A percentile compares a stretch with the other conserved stretches of the same genome.
These are phyloP conservation scores for Leptinotarsa rubiginosa DNA, from an alignment of 2,888 invertebrate species.

Conservation along the genomic window DNA sequence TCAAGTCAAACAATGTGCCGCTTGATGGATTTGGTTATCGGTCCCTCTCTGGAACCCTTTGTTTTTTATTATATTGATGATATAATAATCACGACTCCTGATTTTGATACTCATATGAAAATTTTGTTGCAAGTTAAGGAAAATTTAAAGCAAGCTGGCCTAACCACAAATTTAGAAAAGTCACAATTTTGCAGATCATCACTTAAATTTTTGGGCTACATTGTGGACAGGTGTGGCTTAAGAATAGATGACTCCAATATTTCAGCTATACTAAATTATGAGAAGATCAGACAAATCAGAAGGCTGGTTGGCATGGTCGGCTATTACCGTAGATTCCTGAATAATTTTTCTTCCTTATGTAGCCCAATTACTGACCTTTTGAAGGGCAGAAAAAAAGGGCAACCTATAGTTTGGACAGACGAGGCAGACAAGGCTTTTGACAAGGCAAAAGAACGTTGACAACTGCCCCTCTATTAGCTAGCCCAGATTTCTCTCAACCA, in stretches of 20 bases:
- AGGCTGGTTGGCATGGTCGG: constrained; percentile 26
- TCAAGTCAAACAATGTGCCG: constrained; percentile 19
- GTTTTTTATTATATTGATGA: too few species aligned
- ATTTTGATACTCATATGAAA: too few species aligned
- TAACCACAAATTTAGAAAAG: constrained; percentile 26
- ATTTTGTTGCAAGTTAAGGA: too few species aligned
- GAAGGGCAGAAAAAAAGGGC: constrained; percentile 41
- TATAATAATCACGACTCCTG: too few species aligned
- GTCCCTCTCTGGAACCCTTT: constrained; percentile 27
- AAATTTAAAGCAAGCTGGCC: too few species aligned
- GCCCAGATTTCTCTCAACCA: constrained; percentile 40
- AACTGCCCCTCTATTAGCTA: constrained; percentile 44
- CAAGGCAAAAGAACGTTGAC: constrained; percentile 38
- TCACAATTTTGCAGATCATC: constrained; percentile 33
- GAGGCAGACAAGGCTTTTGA: constrained; percentile 38
- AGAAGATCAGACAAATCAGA: constrained; percentile 27
- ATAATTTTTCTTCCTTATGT: constrained; percentile 33
- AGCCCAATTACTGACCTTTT: constrained; percentile 35
- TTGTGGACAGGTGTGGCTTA: constrained; percentile 23
- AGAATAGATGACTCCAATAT: constrained; percentile 29
- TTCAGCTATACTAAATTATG: constrained; percentile 25
- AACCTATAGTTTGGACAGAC: constrained; percentile 39
- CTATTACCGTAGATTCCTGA: constrained; percentile 35
- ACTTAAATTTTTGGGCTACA: constrained; percentile 23
- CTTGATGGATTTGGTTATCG: constrained; percentile 33